A percentile compares a stretch with the other conserved stretches of the same genome.
Evolutionary conservation across 2,797 vertebrate species (phyloP).

Genomic region (Peromyscus aztecus): DNA sequence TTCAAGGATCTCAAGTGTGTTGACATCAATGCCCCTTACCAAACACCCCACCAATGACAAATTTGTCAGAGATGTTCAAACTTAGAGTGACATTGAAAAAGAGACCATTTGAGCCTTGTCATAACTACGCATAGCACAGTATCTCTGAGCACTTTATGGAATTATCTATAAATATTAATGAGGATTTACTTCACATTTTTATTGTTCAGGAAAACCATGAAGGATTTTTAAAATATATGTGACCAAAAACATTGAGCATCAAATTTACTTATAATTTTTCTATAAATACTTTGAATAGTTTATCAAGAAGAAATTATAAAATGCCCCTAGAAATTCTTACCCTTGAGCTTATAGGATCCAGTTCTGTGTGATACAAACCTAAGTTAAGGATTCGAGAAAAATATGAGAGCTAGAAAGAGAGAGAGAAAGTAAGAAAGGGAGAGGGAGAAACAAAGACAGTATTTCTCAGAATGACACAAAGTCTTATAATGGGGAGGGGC

Average conservation of each 20-base stretch:
- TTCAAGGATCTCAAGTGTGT: not conserved
- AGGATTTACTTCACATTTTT: not conserved
- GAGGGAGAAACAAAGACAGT: not conserved
- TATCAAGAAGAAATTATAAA: slow-evolving; percentile 19
- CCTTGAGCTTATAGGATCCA: not conserved
- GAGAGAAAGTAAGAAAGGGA: too few species aligned
- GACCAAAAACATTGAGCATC: not conserved
- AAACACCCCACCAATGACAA: not conserved
- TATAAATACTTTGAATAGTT: slow-evolving; percentile 11
- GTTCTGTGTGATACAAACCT: not conserved
- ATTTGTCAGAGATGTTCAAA: not conserved
- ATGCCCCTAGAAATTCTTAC: not conserved
- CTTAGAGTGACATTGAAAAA: not conserved
- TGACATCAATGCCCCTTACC: not conserved
- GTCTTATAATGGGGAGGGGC: not conserved
- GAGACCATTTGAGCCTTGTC: not conserved
- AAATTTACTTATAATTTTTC: not conserved
- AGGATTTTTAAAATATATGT: slow-evolving; percentile 27
- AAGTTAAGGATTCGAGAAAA: not conserved
- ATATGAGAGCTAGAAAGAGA: too few species aligned
- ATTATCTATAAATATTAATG: not conserved
- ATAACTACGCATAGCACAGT: not conserved
- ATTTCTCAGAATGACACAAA: not conserved
- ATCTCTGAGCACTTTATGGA: not conserved
- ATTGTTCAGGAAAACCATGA: not conserved